A percentile compares a stretch with the other conserved stretches of the same genome.
Evolutionary conservation across 2,888 invertebrate genomes (phyloP).

Genomic region (Nycteola revayana): DNA sequence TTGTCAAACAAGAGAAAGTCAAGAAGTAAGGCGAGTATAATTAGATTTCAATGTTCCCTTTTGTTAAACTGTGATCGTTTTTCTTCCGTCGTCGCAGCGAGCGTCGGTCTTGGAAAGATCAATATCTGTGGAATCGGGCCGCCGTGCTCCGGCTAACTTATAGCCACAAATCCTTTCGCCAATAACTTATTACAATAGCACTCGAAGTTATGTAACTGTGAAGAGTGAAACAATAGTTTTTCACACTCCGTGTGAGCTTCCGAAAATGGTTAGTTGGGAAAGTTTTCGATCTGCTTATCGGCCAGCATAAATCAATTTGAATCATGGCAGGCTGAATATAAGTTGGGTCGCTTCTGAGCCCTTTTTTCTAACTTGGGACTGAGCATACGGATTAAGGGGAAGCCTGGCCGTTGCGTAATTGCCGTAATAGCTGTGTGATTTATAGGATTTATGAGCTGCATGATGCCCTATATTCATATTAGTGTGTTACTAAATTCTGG

Average conservation of each 20-base stretch:
- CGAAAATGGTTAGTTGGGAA: slow-evolving; percentile 44
- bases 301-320: slow-evolving; percentile 76
- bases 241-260: slow-evolving; percentile 33
- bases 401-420: slow-evolving; percentile 72
- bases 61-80: slow-evolving; percentile 46
- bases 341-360: slow-evolving; percentile 64
- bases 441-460: slow-evolving; percentile 46
- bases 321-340: slow-evolving; percentile 56
- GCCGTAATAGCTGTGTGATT: slow-evolving; percentile 75
- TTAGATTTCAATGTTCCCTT: slow-evolving; percentile 43
- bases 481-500: too few species aligned
- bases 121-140: slow-evolving; percentile 71
- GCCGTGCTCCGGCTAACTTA: slow-evolving; percentile 60
- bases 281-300: slow-evolving; percentile 71
- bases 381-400: slow-evolving; percentile 66
- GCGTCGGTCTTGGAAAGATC: slow-evolving; percentile 59
- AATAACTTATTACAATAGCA: slow-evolving; percentile 67
- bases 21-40: slow-evolving; percentile 25
- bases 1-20: too few species aligned
- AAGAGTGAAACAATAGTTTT: slow-evolving; percentile 60
- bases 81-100: slow-evolving; percentile 45
- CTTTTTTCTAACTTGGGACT: slow-evolving; percentile 66
- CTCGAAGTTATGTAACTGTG: slow-evolving; percentile 41
- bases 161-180: slow-evolving; percentile 61
- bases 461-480: slow-evolving; percentile 18